Evolutionary conservation across 1,140 invertebrate genomes (phyloP), one percentile per base, ranked within the genome.

Genomic region (Atta texana): DNA sequence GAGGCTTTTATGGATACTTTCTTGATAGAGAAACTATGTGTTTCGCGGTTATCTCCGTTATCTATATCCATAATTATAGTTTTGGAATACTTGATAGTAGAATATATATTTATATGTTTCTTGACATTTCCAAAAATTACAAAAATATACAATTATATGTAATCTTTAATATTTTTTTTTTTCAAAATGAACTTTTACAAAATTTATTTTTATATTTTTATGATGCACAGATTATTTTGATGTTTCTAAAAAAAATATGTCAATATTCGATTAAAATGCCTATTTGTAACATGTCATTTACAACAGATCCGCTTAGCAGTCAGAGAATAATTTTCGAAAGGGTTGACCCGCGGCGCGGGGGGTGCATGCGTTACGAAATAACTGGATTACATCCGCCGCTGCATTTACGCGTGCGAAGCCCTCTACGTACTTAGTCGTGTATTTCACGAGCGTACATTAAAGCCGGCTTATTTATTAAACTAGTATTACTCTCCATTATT

Each of bases 401-500:
- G 55, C 39, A 74, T 82, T 55, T 55, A 34, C 34, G 61, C 51
- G 66, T 28, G 78, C 78, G 66, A 49, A 72, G 12, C 51, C 53
- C 68, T 74, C 24, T 55, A 49, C 34, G 34, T 82, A 82, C 68
- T 82, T 57, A 59, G 34, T 59, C 55, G 24, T 82, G 34, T 82
- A 72, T 82, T 82, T 82, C 24, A 34, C 64, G 68, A 53, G 53
- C 69, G 69, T 61, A 74, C 69, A 84, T 84, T 84, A 74, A 74
- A 74, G 34, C 53, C 64, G 55, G 69, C 69, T 84, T 84, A 74
- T 74, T 84, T 84, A 84, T 74, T 74, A 74, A 84, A 74, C 80
- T 84, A 74, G 80, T 74, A 74, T 84, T 84, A 84, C 69, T 84
- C 39, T 61, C 69, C 80, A 61, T 84, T 84, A 74, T 74, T 84